Base-by-base conservation (phyloP, 2,113 vertebrate genomes). In the Cathartes aura region DNA sequence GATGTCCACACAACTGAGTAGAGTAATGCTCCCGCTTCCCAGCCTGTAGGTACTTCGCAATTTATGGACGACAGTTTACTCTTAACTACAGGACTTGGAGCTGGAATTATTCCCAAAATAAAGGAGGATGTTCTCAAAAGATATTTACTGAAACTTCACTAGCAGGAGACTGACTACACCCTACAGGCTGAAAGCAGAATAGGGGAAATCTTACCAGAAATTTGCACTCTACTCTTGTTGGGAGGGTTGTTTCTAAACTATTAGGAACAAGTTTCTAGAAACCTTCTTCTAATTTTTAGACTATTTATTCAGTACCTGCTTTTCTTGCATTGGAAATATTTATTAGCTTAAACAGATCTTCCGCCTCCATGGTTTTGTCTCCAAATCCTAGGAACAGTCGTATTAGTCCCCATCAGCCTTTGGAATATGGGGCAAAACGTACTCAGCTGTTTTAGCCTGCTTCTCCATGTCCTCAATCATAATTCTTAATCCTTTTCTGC, bases 21-120 rank as follows among this genome's bases (percentile, higher is more conserved):
- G 22, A 52, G 34, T 26, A 29, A 19, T 6, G 36, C 15, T 55
- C 32, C 40, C 0, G 0, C 26, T 36, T 45, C 29, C 79, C 34
- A 12, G 36, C 17, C 45, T 36, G 13, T 6, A 60, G 45, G 58
- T 63, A 58, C 59, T 55, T 60, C 3, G 2, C 53, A 38, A 27
- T 15, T 45, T 23, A 47, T 7, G 14, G 18, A 40, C 0, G 0
- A 55, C 2, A 36, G 42, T 47, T 71, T 22, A 43, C 8, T 59
- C 42, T 20, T 30, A 34, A 58, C 47, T 59, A 34, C 4, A 22
- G 24, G 59, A 52, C 12, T 8, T 29, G 1, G 20, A 90, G 43
- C 18, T 20, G 16, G n/a, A 81, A 66, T 70, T 30, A 63, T 3
- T 40, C 30, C 20, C 26, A 55, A 70, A 70, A 63, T 29, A 85